Base-by-base conservation (phyloP, 2,888 invertebrate genomes). In the Tachina lurida region DNA sequence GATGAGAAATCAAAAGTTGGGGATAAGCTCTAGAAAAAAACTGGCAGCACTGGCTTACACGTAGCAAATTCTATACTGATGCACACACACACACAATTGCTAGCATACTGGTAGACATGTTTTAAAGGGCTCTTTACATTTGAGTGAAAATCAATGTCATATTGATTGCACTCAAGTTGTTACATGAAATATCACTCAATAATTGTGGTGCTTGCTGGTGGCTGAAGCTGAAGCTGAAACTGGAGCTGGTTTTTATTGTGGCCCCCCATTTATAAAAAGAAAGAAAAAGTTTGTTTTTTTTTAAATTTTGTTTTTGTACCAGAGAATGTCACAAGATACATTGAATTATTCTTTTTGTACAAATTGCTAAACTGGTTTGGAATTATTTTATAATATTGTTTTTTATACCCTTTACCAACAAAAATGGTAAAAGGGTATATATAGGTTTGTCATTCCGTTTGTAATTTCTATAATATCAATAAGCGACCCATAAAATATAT, bases 341-440 rank as follows among this genome's bases (percentile, higher is more conserved):
- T 56, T 31, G 13, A 71, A 71, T 49, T 56, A 19, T 87, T 22
- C 49, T 73, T 87, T 89, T 74, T 67, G 87, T 89, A 88, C 87
- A 89, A 90, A 89, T 90, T 90, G 90, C 87, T 89, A 85, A 90
- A 90, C 90, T 88, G 90, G 90, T 90, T 90, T 89, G 78, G 43
- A 67, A 63, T 76, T 83, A 56, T 52, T 41, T 41, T 62, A 19
- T 49, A 31, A 31, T 31, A 7, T 17, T 39, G n/a, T n/a, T n/a
- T n/a, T n/a, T n/a, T n/a, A n/a, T n/a, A n/a, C n/a, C n/a, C n/a
- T n/a, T n/a, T n/a, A n/a, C n/a, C n/a, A n/a, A n/a, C n/a, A n/a
- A n/a, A n/a, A n/a, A n/a, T n/a, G n/a, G n/a, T n/a, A n/a, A n/a
- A n/a, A n/a, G n/a, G n/a, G n/a, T n/a, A n/a, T n/a, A n/a, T n/a